Base-by-base conservation (phyloP, 2,113 vertebrate species). In the Rallus limicola region DNA sequence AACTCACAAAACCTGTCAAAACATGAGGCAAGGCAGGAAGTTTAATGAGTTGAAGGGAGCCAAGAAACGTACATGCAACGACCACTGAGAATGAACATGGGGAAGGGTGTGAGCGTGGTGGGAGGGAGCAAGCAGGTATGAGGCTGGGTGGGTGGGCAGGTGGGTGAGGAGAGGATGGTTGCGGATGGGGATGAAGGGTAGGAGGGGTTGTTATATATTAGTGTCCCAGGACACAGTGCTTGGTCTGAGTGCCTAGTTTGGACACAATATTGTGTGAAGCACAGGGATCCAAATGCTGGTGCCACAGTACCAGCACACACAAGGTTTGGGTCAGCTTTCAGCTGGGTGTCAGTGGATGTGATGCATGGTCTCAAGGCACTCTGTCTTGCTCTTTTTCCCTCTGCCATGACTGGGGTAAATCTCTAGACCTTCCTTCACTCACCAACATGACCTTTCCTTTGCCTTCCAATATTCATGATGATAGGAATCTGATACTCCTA, bases 1-100 rank as follows among this genome's bases (percentile, higher is more conserved):
- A 99, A 98, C 99, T 99, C 98, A 99, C 99, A 98, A 99, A 99
- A 97, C 99, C 99, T 99, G 98, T 98, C 94, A 97, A 98, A 97
- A 98, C 97, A 98, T 40, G 98, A 98, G 97, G 97, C 96, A 97
- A 98, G 96, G 98, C 85, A 95, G 97, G 92, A 91, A 83, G 84
- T 58, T 98, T 97, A 98, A 97, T 77, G 91, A 96, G 94, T 91
- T 84, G 97, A 97, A 97, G 83, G 62, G 94, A 60, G 94, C 92
- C 71, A 91, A 81, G 21, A 69, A 74, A 78, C 21, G 10, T 86
- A 92, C 93, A 97, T 96, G 93, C 91, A 96, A 96, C 91, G 89
- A 96, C 90, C 93, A 88, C 90, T 88, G 91, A 97, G 94, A 90
- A 96, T 97, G 97, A 95, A 84, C 88, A 93, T 96, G 90, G 38